These are phyloP conservation scores for Kryptopterus vitreolus DNA, from an alignment of 2,797 vertebrate species.

Conservation along the genomic window DNA sequence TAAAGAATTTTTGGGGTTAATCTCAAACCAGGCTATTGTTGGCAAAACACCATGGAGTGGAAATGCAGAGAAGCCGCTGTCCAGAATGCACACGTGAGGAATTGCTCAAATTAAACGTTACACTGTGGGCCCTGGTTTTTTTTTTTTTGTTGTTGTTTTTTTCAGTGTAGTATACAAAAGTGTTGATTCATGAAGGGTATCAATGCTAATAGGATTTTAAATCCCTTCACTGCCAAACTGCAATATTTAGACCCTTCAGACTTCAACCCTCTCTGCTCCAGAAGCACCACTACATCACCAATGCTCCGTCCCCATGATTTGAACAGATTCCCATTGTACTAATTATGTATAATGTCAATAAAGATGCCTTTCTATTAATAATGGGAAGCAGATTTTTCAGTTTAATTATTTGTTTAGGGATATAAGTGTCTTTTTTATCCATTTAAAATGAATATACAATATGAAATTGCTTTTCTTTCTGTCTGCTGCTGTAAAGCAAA, in stretches of 20 bases:
- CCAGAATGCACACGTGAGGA: neutral
- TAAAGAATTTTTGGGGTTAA: neutral
- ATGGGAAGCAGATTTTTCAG: neutral
- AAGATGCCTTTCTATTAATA: slow-evolving; percentile 1
- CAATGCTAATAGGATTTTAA: neutral
- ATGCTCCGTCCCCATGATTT: too few species aligned
- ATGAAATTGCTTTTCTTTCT: neutral
- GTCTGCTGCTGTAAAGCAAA: neutral
- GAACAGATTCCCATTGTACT: neutral
- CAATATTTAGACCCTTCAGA: neutral
- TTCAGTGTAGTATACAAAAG: neutral
- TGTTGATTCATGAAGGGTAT: neutral
- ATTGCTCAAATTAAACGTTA: neutral
- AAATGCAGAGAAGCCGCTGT: neutral
- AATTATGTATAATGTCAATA: neutral
- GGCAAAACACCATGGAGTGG: neutral
- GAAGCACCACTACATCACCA: neutral
- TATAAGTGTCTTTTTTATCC: neutral
- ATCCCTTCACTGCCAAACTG: neutral
- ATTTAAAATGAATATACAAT: neutral
- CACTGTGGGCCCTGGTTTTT: neutral
- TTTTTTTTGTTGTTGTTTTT: neutral
- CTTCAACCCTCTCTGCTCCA: neutral
- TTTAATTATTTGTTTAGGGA: neutral
- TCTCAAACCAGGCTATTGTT: neutral